Evolutionary conservation across 2,113 vertebrate species (phyloP).

Genomic region (Bothrops jararaca): DNA sequence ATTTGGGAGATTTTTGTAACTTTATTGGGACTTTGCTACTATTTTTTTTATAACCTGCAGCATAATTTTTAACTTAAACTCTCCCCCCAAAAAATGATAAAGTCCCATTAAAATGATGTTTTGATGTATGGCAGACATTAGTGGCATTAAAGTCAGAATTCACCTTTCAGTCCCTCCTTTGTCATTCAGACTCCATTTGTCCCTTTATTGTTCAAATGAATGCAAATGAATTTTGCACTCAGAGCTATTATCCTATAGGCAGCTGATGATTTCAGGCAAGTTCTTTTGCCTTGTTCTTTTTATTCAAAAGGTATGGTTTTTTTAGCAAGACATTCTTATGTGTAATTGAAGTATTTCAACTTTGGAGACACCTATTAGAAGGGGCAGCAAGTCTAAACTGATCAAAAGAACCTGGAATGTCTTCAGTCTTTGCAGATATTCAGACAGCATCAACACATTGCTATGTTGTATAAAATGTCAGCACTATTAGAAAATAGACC

Average conservation of each 20-base stretch:
- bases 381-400: not conserved
- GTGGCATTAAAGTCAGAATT: not conserved
- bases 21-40: not conserved
- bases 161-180: not conserved
- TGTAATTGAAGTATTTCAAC: not conserved
- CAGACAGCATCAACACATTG: not conserved
- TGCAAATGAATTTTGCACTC: not conserved
- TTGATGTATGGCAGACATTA: not conserved
- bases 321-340: not conserved
- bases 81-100: too few species aligned
- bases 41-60: not conserved
- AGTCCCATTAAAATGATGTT: not conserved
- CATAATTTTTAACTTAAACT: not conserved
- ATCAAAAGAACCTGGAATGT: not conserved
- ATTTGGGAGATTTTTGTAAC: not conserved
- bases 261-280: not conserved
- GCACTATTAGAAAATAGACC: not conserved
- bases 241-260: not conserved
- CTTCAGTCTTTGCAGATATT: not conserved
- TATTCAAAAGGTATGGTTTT: not conserved
- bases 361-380: not conserved
- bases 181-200: not conserved
- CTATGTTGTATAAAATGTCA: not conserved
- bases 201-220: not conserved
- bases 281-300: not conserved